A percentile compares a stretch with the other conserved stretches of the same genome.
Evolutionary conservation across 2,888 invertebrate genomes (phyloP).

Genomic region (Epinotia brunnichana): DNA sequence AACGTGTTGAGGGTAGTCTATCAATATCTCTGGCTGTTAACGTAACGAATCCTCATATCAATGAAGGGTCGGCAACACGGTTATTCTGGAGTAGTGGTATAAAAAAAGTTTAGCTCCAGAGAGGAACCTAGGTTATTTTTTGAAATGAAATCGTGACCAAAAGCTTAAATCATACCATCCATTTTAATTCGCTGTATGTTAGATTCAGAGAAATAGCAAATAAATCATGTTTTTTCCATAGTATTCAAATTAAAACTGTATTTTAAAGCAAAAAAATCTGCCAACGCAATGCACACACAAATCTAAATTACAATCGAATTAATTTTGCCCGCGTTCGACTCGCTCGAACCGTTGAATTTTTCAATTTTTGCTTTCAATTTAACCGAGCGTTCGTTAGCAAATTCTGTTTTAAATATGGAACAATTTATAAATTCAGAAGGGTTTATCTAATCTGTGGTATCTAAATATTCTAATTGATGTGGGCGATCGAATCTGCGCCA

Average conservation of each 20-base stretch:
- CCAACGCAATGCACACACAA: slow-evolving; percentile 7
- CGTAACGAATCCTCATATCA: no score
- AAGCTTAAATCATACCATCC: no score
- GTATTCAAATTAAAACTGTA: neutral
- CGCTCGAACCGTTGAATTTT: neutral
- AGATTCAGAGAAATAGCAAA: no score
- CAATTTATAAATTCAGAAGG: slow-evolving; percentile 1
- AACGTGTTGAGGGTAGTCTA: no score
- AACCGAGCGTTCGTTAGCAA: slow-evolving; percentile 13
- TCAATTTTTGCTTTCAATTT: slow-evolving; percentile 9
- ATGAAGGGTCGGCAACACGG: no score
- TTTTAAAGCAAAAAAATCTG: neutral
- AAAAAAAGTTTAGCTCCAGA: no score
- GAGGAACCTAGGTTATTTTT: no score
- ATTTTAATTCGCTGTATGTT: no score
- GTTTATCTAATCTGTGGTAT: slow-evolving; percentile 12
- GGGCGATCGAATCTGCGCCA: slow-evolving; percentile 8
- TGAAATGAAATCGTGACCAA: no score
- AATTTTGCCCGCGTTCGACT: neutral
- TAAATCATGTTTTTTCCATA: neutral
- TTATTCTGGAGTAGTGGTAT: no score
- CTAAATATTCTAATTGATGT: slow-evolving; percentile 15
- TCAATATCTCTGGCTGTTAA: no score
- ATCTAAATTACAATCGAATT: slow-evolving; percentile 6
- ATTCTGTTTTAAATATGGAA: slow-evolving; percentile 1